These are phyloP conservation scores for Liposcelis brunnea DNA, from an alignment of 2,888 invertebrate genomes.

Conservation along the genomic window DNA sequence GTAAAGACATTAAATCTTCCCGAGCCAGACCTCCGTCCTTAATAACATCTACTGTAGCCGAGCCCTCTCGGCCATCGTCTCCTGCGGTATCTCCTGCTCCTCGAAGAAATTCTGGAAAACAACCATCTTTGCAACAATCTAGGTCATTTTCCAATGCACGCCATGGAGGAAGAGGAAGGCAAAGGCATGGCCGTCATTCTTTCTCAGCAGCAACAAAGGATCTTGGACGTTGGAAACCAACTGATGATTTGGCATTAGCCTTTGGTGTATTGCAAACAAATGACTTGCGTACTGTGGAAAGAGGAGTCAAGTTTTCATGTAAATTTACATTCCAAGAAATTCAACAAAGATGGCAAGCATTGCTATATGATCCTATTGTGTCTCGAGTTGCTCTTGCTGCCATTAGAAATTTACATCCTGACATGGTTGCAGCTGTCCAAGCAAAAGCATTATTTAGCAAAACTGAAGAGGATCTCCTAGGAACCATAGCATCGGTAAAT, in stretches of 20 bases:
- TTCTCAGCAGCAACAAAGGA: slow-evolving; percentile 62
- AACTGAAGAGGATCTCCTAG: slow-evolving; percentile 74
- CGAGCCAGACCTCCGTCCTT: slow-evolving; percentile 28
- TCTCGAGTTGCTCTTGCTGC: slow-evolving; percentile 82
- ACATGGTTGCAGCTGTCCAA: slow-evolving; percentile 71
- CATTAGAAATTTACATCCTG: slow-evolving; percentile 86
- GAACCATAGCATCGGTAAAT: slow-evolving; percentile 59
- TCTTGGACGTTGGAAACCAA: slow-evolving; percentile 90
- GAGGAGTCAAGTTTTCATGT: slow-evolving; percentile 90
- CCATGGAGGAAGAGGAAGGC: slow-evolving; percentile 26
- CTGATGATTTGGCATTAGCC: slow-evolving; percentile 87
- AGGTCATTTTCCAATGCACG: slow-evolving; percentile 22
- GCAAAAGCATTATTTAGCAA: slow-evolving; percentile 77
- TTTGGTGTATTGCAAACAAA: slow-evolving; percentile 75
- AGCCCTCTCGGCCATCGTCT: slow-evolving; percentile 20
- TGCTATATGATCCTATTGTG: slow-evolving; percentile 87
- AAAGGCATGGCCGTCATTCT: slow-evolving; percentile 44
- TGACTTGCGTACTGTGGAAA: slow-evolving; percentile 49
- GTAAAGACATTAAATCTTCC: slow-evolving; percentile 15
- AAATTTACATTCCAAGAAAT: slow-evolving; percentile 85
- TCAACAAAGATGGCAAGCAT: slow-evolving; percentile 88
- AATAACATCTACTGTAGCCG: slow-evolving; percentile 18
- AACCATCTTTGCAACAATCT: slow-evolving; percentile 25
- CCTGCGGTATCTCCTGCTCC: slow-evolving; percentile 22
- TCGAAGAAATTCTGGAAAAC: slow-evolving; percentile 28